Conservation (phyloP, 2,888 invertebrate genomes). For the Tenodera sinensis region DNA sequence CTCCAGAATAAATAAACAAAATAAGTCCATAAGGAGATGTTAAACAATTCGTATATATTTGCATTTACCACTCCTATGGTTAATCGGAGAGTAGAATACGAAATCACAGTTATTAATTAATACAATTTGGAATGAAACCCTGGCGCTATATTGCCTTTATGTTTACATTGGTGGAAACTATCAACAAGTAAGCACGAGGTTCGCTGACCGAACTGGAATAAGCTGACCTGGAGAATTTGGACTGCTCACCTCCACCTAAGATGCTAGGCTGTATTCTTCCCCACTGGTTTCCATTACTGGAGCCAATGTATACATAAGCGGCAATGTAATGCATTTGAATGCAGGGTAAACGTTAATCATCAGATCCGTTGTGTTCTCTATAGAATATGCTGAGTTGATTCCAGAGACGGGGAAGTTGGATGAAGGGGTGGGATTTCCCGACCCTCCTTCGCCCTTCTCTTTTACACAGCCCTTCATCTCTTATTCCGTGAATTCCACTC, state of each 20-base stretch:
- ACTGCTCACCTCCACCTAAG: background rate
- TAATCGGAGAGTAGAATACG: background rate
- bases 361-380: background rate
- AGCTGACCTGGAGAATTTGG: background rate
- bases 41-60: no score
- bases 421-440: background rate
- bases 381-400: background rate
- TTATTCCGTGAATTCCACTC: background rate
- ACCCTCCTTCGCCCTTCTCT: background rate
- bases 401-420: background rate
- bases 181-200: background rate
- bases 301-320: background rate
- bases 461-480: background rate
- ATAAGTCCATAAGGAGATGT: no score
- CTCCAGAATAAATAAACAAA: no score
- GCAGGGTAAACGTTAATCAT: background rate
- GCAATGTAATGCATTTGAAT: constrained; percentile 1
- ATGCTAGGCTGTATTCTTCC: background rate
- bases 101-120: background rate
- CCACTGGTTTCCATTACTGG: background rate
- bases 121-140: background rate
- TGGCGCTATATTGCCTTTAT: background rate
- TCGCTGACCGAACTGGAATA: background rate
- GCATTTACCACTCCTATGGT: background rate
- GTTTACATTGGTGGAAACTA: background rate